Evolutionary conservation across 2,888 invertebrate species (phyloP), one percentile per base, ranked within the genome.

Genomic region (Malachius bipustulatus): DNA sequence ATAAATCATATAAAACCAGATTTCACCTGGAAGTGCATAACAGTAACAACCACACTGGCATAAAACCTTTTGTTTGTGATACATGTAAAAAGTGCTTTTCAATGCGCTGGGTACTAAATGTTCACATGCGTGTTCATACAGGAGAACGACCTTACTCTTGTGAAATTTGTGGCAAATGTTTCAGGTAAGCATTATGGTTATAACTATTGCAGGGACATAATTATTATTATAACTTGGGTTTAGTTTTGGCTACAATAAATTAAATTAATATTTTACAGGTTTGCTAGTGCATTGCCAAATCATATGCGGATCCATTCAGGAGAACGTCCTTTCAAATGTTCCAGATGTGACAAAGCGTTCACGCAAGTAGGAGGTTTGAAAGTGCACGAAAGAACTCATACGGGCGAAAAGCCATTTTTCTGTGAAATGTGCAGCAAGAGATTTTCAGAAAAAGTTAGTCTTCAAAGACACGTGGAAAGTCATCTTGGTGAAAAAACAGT

Each of bases 1-100:
- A 19, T 12, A 28, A 13, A 14, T 6, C 15, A 6, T 37, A 29
- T 33, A 29, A 27, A 26, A 37, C 15, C 11, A 16, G 29, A 9
- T 32, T 26, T 8, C 16, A 28, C 8, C 16, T 37, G 12, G 32
- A 12, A 19, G 13, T 37, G 11, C 37, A 37, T 16, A 29, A n/a
- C n/a, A n/a, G n/a, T n/a, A n/a, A n/a, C n/a, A n/a, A n/a, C n/a
- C 37, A 37, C 33, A 37, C 27, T 12, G 37, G 37, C 28, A 29
- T 4, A 12, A 14, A 19, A 13, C 33, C 32, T 12, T 26, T 32
- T 15, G 33, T 11, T 9, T 37, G 37, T 37, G 37, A 37, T 8
- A 28, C 33, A n/a, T 36, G 36, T 16, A 32, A 31, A 2, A 36
- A 36, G 14, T 26, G 32, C 9, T 36, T 36, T 36, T 6, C 32